These are phyloP conservation scores for Mactra quadrangularis DNA, from an alignment of 1,140 invertebrate genomes.

Conservation along the genomic window DNA sequence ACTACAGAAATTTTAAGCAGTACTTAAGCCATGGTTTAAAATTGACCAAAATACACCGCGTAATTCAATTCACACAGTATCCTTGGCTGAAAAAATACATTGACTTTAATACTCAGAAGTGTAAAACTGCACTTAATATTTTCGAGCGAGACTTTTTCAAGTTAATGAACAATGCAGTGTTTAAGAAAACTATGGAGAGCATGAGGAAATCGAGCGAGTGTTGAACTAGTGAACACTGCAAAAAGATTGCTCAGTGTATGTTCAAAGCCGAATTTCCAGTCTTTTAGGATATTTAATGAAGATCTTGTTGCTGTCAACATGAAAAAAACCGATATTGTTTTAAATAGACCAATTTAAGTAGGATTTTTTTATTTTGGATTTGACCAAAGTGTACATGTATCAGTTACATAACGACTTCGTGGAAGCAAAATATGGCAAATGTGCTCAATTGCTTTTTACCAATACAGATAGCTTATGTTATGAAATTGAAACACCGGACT, in stretches of 20 bases:
- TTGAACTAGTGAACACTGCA: constrained; percentile 60
- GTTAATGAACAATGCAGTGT: constrained; percentile 83
- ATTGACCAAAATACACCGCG: constrained; percentile 18
- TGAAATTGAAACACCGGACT: constrained; percentile 79
- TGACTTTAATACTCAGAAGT: too few relatives aligned
- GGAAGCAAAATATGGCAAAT: constrained; percentile 69
- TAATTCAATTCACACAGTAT: neutral
- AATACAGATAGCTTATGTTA: constrained; percentile 84
- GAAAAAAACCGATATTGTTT: constrained; percentile 54
- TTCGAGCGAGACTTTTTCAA: constrained; percentile 84
- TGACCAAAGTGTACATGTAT: constrained; percentile 68
- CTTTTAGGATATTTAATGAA: constrained; percentile 76
- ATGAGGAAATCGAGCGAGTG: constrained; percentile 82
- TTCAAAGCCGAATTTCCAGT: constrained; percentile 79
- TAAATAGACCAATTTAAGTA: constrained; percentile 70
- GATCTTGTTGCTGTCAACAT: constrained; percentile 66
- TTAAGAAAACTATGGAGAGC: constrained; percentile 84
- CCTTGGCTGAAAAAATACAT: constrained; percentile 52
- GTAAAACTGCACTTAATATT: constrained; percentile 79
- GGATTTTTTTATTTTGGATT: constrained; percentile 66
- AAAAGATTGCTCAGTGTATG: constrained; percentile 53
- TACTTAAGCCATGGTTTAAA: constrained; percentile 7
- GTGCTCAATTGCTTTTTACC: constrained; percentile 73
- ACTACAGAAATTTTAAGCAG: constrained; percentile 2
- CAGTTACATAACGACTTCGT: constrained; percentile 75